Conservation (phyloP, 1,140 invertebrate species). For the Hylyphantes graminicola region DNA sequence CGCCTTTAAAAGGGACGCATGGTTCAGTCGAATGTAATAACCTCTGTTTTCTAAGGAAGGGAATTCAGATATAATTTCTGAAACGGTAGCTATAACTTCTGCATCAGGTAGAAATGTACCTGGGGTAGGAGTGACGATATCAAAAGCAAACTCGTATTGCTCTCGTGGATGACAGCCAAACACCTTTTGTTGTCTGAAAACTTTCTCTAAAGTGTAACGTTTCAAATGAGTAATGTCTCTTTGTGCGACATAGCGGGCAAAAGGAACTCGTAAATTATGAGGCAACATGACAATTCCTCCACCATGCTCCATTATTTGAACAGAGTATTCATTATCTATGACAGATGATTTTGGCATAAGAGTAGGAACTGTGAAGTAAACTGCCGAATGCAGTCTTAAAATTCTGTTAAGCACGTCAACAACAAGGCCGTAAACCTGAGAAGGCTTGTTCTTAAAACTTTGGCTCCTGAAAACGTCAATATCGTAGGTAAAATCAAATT, state of each 20-base stretch:
- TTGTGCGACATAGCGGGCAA: conserved; percentile 86
- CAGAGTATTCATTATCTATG: conserved; percentile 56
- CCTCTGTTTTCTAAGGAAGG: conserved; percentile 76
- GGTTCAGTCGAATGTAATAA: conserved; percentile 84
- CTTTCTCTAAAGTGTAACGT: conserved; percentile 85
- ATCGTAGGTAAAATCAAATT: conserved; percentile 82
- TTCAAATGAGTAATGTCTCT: conserved; percentile 82
- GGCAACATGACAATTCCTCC: conserved; percentile 84
- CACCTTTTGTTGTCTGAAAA: conserved; percentile 85
- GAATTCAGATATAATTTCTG: conserved; percentile 81
- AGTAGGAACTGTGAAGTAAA: conserved; percentile 60
- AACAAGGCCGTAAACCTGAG: conserved; percentile 59
- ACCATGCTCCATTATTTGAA: conserved; percentile 82
- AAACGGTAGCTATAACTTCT: conserved; percentile 82
- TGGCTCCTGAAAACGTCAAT: conserved; percentile 68
- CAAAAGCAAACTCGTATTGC: conserved; percentile 91
- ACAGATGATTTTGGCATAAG: conserved; percentile 61
- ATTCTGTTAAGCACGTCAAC: conserved; percentile 73
- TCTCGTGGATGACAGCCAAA: conserved; percentile 88
- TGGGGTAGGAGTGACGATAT: conserved; percentile 82
- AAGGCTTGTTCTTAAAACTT: conserved; percentile 49
- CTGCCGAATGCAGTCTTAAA: conserved; percentile 69
- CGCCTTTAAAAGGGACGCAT: conserved; percentile 81
- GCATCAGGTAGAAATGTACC: conserved; percentile 80
- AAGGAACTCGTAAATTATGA: conserved; percentile 74